Base-by-base conservation (phyloP, 2,113 vertebrate species). In the Platichthys stellatus region DNA sequence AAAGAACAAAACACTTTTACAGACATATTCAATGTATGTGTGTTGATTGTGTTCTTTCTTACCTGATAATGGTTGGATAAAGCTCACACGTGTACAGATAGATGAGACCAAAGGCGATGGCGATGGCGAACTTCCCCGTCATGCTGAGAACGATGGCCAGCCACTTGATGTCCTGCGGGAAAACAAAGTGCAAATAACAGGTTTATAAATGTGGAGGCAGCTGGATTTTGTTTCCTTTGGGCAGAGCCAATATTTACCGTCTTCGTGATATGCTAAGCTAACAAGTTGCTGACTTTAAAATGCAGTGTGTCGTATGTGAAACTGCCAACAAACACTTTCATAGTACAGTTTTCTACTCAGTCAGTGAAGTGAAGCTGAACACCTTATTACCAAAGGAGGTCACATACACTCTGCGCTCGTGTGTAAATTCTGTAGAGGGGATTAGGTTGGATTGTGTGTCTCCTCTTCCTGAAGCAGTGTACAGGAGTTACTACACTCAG, bases 71-170 rank as follows among this genome's bases (percentile, higher is more conserved):
- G 13, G 97, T 98, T 49, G 98, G 98, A 82, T 98, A 97, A 31
- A 99, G 91, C 83, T 99, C 97, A 75, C 97, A 98, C 4, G 96
- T 97, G 85, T 98, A 98, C 72, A 98, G 91, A 84, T 97, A 98
- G 83, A 98, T 94, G 26, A 98, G 95, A 49, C 96, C 97, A 85
- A 98, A 98, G 0, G 95, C 95, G 62, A 97, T 94, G 5, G 95
- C 96, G 7, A 98, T 94, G 62, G 95, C 90, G 93, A 97, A 97
- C 87, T 98, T 99, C 80, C 95, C 96, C 12, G 74, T 95, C 96
- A 97, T 97, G 56, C 92, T 93, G 58, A 95, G 88, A 71, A 90
- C 45, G 15, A 97, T 82, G 60, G 80, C 90, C 88, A 96, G 84
- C 60, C 69, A 23, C 18, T 91, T 31, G 13, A 89, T 93, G 63